Base-by-base conservation (phyloP, 2,113 vertebrate species). In the Anser cygnoides region DNA sequence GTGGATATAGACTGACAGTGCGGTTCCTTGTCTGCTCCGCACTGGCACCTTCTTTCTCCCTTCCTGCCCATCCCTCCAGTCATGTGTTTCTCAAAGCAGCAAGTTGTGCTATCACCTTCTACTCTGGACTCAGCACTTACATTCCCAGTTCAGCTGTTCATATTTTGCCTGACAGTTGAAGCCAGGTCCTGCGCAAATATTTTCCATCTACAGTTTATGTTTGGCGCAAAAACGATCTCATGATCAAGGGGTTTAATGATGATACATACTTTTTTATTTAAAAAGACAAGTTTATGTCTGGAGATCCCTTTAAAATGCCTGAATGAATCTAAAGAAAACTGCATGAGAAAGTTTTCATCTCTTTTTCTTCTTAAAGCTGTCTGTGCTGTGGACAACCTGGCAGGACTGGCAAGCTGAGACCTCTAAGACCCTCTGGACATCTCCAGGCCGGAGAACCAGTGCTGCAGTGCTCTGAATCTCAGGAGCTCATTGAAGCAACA, bases 171-270 rank as follows among this genome's bases (percentile, higher is more conserved):
- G 46, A 54, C 11, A 91, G 31, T 41, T 66, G 80, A 76, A 72
- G 89, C 87, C 76, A 95, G 78, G 50, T 96, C 91, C 73, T 74
- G 63, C 50, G 93, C 50, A 90, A 55, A 81, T 95, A 89, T 92
- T 97, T 98, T 96, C 88, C 94, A 87, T 84, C 68, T 89, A 85
- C 86, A 91, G 58, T 84, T 96, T 78, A 93, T 85, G 44, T 89
- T 96, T 92, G 89, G 89, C 81, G 2, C 87, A 87, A 92, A 87
- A 78, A 35, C 7, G 68, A 59, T 92, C 92, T 94, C 84, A n/a
- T 82, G 72, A 81, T 76, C 66, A 29, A 91, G 28, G 11, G 11
- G 16, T 67, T 88, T 76, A 58, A 89, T 85, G 68, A 74, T 65
- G 25, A 77, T 73, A 31, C 6, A 6, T 46, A 1, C 52, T 49